Evolutionary conservation across 1,140 invertebrate genomes (phyloP).

Genomic region (Aphaenogaster ashmeadi): DNA sequence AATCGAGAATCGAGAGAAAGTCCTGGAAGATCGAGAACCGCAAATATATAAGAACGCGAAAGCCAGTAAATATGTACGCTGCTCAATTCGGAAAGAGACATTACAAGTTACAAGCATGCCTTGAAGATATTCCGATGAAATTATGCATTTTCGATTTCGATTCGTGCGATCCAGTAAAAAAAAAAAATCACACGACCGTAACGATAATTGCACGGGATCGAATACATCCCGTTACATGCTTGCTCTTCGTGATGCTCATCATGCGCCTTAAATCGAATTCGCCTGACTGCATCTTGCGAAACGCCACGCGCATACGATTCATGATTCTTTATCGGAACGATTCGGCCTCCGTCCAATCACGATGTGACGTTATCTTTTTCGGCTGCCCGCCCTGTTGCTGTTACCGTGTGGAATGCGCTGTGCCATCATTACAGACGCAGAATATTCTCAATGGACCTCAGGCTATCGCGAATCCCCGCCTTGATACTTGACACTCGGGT

Average conservation of each 20-base stretch:
- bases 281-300: not conserved
- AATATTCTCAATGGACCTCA: constrained; percentile 39
- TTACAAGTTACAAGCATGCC: not conserved
- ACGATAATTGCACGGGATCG: not conserved
- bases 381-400: constrained; percentile 8
- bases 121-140: not conserved
- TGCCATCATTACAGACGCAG: constrained; percentile 59
- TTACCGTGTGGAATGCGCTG: constrained; percentile 58
- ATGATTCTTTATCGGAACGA: constrained; percentile 41
- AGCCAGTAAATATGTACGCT: not conserved
- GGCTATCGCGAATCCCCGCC: constrained; percentile 42
- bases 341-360: constrained; percentile 55
- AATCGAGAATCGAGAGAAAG: constrained; percentile 18
- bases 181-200: not conserved
- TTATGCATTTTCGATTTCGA: constrained; percentile 13
- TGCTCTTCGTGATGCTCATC: not conserved
- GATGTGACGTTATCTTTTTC: constrained; percentile 53
- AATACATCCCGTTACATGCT: not conserved
- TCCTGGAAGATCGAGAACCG: not conserved
- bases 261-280: constrained; percentile 30
- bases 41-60: constrained; percentile 7
- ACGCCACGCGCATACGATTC: not conserved
- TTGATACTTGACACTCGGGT: constrained; percentile 48
- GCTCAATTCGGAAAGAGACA: not conserved
- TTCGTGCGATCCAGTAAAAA: not conserved